phyloP scores from a whole-genome alignment of 2,113 vertebrate species.

The Cynopterus brachyotis region DNA sequence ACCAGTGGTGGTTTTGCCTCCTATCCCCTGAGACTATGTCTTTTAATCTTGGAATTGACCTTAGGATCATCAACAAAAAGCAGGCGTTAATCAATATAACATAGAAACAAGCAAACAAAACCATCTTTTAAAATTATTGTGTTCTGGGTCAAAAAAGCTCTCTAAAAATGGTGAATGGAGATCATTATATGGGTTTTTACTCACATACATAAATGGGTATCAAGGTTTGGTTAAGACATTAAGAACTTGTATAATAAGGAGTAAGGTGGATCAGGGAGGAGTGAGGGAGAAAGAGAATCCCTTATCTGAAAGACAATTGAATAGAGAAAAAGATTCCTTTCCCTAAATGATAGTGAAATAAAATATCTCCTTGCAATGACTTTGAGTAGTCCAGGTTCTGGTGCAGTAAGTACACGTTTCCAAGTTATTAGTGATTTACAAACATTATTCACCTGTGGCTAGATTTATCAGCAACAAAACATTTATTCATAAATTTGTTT shows the following conservation, averaged over 20 bases:
- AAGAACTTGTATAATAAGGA: not conserved
- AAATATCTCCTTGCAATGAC: conserved; percentile 18
- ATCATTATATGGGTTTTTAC: not conserved
- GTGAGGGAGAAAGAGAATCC: not conserved
- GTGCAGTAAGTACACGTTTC: not conserved
- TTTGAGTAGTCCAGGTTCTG: not conserved
- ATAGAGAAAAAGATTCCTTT: not conserved
- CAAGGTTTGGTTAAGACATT: not conserved
- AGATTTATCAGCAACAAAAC: conserved; percentile 39
- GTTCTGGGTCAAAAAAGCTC: not conserved
- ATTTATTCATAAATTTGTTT: conserved; percentile 37
- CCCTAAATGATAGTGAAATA: not conserved
- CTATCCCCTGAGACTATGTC: not conserved
- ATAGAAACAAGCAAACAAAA: not conserved
- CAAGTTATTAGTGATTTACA: conserved; percentile 44
- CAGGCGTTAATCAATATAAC: not conserved
- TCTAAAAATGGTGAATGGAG: not conserved
- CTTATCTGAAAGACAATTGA: not conserved
- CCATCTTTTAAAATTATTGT: not conserved
- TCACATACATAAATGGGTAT: not conserved
- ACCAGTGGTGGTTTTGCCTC: not conserved
- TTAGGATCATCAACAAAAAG: not conserved
- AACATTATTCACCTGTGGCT: conserved; percentile 7
- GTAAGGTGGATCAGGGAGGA: rapidly evolving
- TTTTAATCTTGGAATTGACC: not conserved